Evolutionary conservation across 2,113 vertebrate genomes (phyloP), one percentile per base, ranked within the genome.

Genomic region (Echinops telfairi): DNA sequence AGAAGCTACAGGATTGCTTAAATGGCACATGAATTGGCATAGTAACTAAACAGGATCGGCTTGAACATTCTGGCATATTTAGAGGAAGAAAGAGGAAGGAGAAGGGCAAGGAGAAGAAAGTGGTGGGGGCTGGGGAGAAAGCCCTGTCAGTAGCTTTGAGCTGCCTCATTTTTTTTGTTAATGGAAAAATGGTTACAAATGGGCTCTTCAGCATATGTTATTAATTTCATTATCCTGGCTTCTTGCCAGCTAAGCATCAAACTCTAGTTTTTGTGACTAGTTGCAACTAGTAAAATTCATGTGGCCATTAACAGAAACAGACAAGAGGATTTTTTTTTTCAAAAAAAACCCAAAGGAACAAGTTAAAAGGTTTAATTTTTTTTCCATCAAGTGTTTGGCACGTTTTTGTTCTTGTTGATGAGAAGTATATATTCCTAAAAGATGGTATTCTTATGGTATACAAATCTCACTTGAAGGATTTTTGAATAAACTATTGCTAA

Each of bases 121-220:
- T 11, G 47, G n/a, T 86, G 85, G 73, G 91, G 95, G 97, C 66
- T 92, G 95, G 82, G 96, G 97, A 96, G 96, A 98, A 97, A 97
- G 93, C 96, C 93, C 95, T 98, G 98, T 98, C 98, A 98, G 97
- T 98, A 97, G 97, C 97, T 98, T 98, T 97, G 97, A 96, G 96
- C 95, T 96, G 97, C 94, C 97, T 97, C 96, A 87, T 97, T 97
- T 93, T 96, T 95, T 97, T 96, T 97, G 47, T 96, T 89, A 78
- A 97, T 97, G 98, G 96, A 98, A 98, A 98, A 98, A 97, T 98
- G 98, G 97, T 97, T 98, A 98, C 98, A 98, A 98, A 98, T 98
- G 97, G 96, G 93, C 97, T 98, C 98, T 98, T 98, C 97, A 97
- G 96, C 98, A 98, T 98, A 97, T 98, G 98, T 98, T 99, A 98